These are phyloP conservation scores for Drosophila mayri DNA, from an alignment of 1,140 invertebrate genomes.

Conservation along the genomic window DNA sequence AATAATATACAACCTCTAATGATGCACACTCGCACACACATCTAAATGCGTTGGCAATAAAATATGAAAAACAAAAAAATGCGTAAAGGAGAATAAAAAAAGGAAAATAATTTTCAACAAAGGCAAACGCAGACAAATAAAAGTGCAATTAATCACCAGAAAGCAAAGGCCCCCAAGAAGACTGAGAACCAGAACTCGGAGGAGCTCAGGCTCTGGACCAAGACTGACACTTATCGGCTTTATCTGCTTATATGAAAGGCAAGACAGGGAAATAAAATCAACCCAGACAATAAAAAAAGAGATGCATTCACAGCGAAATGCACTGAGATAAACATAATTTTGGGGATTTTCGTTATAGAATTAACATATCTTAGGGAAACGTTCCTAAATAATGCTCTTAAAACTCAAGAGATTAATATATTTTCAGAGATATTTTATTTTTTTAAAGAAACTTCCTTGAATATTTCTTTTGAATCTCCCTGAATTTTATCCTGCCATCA, in stretches of 20 bases:
- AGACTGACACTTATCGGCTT: constrained; percentile 76
- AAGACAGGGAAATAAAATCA: constrained; percentile 23
- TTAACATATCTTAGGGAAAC: not conserved
- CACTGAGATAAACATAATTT: constrained; percentile 30
- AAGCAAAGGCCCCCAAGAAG: constrained; percentile 43
- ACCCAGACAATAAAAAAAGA: constrained; percentile 19
- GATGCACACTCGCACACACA: constrained; percentile 48
- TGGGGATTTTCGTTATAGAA: not conserved
- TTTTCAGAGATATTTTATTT: no score
- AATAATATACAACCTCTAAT: constrained; percentile 70
- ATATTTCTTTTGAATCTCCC: not conserved
- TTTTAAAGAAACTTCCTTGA: not conserved
- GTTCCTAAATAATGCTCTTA: not conserved
- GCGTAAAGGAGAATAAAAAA: constrained; percentile 40
- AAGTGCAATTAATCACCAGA: constrained; percentile 81
- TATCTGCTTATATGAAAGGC: constrained; percentile 63
- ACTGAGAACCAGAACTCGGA: constrained; percentile 15
- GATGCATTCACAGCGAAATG: constrained; percentile 35
- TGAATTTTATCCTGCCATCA: not conserved
- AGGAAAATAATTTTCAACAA: constrained; percentile 60
- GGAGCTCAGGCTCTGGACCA: constrained; percentile 11
- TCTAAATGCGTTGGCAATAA: constrained; percentile 69
- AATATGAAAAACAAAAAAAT: constrained; percentile 61
- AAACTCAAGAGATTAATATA: no score
- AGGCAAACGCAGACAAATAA: constrained; percentile 70